These are phyloP conservation scores for Fragum whitleyi DNA, from an alignment of 2,888 invertebrate genomes.

Conservation along the genomic window DNA sequence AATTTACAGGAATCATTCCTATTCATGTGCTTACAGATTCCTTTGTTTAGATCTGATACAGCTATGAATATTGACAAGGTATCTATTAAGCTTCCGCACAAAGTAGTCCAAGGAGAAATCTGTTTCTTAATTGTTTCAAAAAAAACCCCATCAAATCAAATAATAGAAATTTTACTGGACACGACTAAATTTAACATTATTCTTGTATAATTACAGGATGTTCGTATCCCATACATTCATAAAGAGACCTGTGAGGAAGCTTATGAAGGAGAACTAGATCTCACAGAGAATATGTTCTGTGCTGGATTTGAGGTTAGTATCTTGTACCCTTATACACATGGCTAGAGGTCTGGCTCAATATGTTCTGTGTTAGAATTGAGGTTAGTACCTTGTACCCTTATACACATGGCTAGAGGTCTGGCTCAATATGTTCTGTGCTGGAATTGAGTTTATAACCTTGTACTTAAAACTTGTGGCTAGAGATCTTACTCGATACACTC, in stretches of 20 bases:
- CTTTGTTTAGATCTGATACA: too few relatives aligned
- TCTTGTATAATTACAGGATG: constrained; percentile 45
- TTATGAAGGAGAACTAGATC: constrained; percentile 3
- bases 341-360: background rate
- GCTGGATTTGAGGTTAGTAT: constrained; percentile 46
- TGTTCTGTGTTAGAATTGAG: background rate
- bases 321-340: background rate
- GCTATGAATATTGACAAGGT: too few relatives aligned
- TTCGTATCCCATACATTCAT: constrained; percentile 47
- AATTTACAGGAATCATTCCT: too few relatives aligned
- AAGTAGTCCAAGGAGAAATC: too few relatives aligned
- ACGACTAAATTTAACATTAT: too few relatives aligned
- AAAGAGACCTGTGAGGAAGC: constrained; percentile 37
- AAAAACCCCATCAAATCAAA: too few relatives aligned
- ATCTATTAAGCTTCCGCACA: too few relatives aligned
- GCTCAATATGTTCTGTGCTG: background rate
- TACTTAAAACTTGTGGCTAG: background rate
- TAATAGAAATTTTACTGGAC: too few relatives aligned
- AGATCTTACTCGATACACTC: background rate
- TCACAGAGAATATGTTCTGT: constrained; percentile 63
- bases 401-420: background rate
- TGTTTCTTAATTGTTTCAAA: too few relatives aligned
- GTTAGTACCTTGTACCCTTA: background rate
- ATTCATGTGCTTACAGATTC: too few relatives aligned
- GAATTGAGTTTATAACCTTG: background rate